Evolutionary conservation across 2,113 vertebrate genomes (phyloP).

Genomic region (Vulpes ferrilata): DNA sequence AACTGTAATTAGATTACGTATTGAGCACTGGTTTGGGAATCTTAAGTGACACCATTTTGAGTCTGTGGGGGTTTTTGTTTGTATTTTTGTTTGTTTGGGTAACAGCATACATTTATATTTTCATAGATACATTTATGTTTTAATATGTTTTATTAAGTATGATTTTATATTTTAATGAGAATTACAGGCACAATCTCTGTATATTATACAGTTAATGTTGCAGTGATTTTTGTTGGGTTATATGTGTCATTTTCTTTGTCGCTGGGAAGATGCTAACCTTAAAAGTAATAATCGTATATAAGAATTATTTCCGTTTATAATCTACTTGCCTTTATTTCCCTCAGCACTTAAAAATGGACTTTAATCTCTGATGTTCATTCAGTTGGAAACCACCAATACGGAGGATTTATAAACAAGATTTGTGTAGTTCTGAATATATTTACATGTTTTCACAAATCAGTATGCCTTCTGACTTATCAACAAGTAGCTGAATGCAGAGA

Average conservation of each 20-base stretch:
- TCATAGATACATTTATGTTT: neutral
- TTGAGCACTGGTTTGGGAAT: neutral
- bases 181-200: neutral
- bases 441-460: neutral
- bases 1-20: neutral
- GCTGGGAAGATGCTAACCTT: neutral
- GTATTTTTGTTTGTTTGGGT: neutral
- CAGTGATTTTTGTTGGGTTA: neutral
- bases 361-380: neutral
- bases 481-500: neutral
- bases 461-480: neutral
- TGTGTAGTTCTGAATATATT: neutral
- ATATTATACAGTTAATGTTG: neutral
- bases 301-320: slow-evolving; percentile 47
- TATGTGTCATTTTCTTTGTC: slow-evolving; percentile 44
- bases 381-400: slow-evolving; percentile 69
- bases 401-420: neutral
- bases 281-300: neutral
- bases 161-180: neutral
- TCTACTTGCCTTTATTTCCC: neutral
- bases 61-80: neutral
- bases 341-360: slow-evolving; percentile 64
- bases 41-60: neutral
- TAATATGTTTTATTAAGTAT: neutral
- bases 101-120: neutral